phyloP scores from a whole-genome alignment of 30 jellyfish, hydroid and myxozoan species.

The Haliclystus octoradiatus region DNA sequence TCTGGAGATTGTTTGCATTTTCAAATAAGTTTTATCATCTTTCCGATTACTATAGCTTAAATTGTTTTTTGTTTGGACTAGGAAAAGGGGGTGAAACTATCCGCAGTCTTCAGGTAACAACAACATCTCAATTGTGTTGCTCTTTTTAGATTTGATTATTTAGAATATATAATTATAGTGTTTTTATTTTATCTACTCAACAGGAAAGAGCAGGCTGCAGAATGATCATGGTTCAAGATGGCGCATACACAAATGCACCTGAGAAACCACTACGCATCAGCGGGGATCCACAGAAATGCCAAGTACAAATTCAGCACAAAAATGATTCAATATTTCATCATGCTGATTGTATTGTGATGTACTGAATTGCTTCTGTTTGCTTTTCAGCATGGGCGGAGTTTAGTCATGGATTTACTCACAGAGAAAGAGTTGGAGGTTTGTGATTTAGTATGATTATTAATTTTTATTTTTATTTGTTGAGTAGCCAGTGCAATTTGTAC shows the following conservation, averaged over 20 bases:
- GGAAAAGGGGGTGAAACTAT: slow-evolving; percentile 99
- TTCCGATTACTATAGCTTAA: neutral
- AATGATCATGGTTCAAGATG: slow-evolving; percentile 96
- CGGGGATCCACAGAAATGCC: slow-evolving; percentile 88
- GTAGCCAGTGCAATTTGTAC: neutral
- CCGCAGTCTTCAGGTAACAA: slow-evolving; percentile 65
- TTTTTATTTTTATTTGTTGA: neutral
- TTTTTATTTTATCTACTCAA: neutral
- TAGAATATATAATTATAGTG: neutral
- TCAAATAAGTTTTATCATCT: neutral
- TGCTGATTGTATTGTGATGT: neutral
- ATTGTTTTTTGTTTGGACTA: slow-evolving; percentile 1
- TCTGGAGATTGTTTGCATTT: neutral
- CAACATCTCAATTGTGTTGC: neutral
- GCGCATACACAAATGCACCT: slow-evolving; percentile 69
- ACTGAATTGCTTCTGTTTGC: neutral
- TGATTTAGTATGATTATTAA: neutral
- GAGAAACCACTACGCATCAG: slow-evolving; percentile 88
- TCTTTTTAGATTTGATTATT: neutral
- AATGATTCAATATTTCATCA: neutral
- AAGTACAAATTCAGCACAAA: slow-evolving; percentile 27
- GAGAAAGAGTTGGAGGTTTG: slow-evolving; percentile 87
- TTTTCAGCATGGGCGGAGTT: slow-evolving; percentile 71
- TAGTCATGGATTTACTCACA: slow-evolving; percentile 72
- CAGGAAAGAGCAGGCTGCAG: slow-evolving; percentile 98